A percentile compares a stretch with the other conserved stretches of the same genome.
Conservation (phyloP, 2,797 vertebrate species). For the Poeciliopsis gracilis region DNA sequence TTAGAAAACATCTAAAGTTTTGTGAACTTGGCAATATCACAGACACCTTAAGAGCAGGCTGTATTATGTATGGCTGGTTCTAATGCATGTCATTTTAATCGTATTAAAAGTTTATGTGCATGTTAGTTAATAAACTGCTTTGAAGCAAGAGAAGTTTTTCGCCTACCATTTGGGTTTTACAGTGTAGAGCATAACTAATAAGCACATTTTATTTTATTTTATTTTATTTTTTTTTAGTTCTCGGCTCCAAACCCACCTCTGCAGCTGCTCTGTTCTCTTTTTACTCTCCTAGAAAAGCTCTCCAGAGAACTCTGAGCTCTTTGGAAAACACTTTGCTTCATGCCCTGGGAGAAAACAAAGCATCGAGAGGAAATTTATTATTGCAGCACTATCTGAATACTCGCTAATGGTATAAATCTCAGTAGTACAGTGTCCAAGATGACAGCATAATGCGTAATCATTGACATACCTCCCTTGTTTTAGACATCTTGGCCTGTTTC, state of each 20-base stretch:
- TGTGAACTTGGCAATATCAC: not conserved
- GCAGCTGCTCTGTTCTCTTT: conserved; percentile 63
- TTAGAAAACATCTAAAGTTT: not conserved
- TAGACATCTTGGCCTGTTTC: conserved; percentile 67
- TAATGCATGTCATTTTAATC: not conserved
- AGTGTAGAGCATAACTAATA: conserved; percentile 51
- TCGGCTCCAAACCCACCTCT: conserved; percentile 61
- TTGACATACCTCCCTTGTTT: conserved; percentile 77
- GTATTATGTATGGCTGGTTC: not conserved
- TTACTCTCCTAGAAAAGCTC: conserved; percentile 61
- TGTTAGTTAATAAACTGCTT: not conserved
- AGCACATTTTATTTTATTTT: conserved; percentile 24
- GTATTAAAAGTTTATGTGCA: not conserved
- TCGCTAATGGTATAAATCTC: conserved; percentile 69
- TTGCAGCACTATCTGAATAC: conserved; percentile 60
- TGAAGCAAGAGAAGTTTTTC: not conserved
- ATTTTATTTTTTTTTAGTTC: conserved; percentile 22
- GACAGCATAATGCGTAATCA: conserved; percentile 72
- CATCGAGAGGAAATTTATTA: conserved; percentile 62
- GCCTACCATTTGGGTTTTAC: not conserved
- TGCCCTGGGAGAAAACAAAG: conserved; percentile 74
- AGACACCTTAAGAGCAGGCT: not conserved
- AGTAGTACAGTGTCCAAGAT: conserved; percentile 73
- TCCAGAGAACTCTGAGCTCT: conserved; percentile 59
- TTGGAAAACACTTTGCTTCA: conserved; percentile 62